A percentile compares a stretch with the other conserved stretches of the same genome.
These are phyloP conservation scores for Amiota communis DNA, from an alignment of 2,888 invertebrate species.

Conservation along the genomic window DNA sequence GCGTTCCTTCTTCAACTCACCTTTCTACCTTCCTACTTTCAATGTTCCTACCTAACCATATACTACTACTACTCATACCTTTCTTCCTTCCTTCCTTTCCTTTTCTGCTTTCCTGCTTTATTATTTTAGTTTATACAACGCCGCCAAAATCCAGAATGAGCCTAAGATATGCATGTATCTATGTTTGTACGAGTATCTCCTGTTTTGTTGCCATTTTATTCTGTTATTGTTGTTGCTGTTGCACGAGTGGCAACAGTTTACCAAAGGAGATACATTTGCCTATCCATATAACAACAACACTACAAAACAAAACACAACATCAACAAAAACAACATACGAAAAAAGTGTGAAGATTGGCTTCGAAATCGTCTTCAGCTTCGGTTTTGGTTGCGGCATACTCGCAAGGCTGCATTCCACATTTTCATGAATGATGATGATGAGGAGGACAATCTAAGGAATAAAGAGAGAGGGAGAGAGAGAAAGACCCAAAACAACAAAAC, in stretches of 20 bases:
- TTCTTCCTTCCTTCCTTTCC: too few species aligned
- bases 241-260: constrained; percentile 37
- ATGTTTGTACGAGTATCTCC: constrained; percentile 22
- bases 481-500: constrained; percentile 33
- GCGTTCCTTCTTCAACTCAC: constrained; percentile 8
- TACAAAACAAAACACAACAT: constrained; percentile 18
- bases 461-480: constrained; percentile 28
- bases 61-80: too few species aligned
- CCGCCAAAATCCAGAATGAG: not conserved
- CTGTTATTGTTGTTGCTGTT: constrained; percentile 41
- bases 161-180: constrained; percentile 5
- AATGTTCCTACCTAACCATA: too few species aligned
- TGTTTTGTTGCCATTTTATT: constrained; percentile 30
- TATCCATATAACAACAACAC: constrained; percentile 19
- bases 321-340: constrained; percentile 19
- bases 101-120: too few species aligned
- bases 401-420: constrained; percentile 61
- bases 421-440: constrained; percentile 21
- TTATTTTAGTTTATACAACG: not conserved
- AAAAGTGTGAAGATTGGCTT: constrained; percentile 65
- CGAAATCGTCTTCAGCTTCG: not conserved
- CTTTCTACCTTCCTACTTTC: not conserved
- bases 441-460: constrained; percentile 7
- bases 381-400: constrained; percentile 44
- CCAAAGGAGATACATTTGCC: constrained; percentile 3